These are phyloP conservation scores for Propithecus deckenii DNA, from an alignment of 2,797 vertebrate genomes.

Conservation along the genomic window DNA sequence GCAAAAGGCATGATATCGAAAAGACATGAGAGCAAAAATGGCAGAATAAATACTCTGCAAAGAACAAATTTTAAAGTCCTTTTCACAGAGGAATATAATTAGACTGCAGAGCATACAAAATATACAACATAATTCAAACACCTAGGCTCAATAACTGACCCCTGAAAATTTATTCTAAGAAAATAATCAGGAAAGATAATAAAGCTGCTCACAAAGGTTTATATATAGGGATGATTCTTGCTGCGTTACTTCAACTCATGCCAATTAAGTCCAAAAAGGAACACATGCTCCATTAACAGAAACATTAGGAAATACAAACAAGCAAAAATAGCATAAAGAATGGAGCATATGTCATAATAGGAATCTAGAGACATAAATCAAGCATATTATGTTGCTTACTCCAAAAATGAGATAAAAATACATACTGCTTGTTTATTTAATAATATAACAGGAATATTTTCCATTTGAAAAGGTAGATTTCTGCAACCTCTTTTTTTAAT, in stretches of 20 bases:
- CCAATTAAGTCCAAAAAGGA: neutral
- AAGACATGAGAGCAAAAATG: neutral
- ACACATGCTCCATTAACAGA: neutral
- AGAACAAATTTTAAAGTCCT: neutral
- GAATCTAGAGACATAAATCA: neutral
- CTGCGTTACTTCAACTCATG: neutral
- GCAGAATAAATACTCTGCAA: neutral
- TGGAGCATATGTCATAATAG: neutral
- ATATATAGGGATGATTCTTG: neutral
- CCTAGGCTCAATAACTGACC: neutral
- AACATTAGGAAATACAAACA: neutral
- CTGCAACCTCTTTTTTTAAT: neutral
- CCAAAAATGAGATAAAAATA: neutral
- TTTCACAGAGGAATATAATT: neutral
- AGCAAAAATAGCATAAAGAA: neutral
- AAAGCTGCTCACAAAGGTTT: neutral
- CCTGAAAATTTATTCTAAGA: neutral
- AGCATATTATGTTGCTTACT: neutral
- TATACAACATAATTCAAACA: neutral
- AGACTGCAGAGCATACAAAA: neutral
- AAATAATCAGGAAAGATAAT: neutral
- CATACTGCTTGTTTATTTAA: neutral
- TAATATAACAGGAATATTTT: neutral
- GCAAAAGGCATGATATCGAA: neutral
- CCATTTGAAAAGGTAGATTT: slow-evolving; percentile 2